Base-by-base conservation (phyloP, 2,888 invertebrate genomes). In the Drosophila borealis region DNA sequence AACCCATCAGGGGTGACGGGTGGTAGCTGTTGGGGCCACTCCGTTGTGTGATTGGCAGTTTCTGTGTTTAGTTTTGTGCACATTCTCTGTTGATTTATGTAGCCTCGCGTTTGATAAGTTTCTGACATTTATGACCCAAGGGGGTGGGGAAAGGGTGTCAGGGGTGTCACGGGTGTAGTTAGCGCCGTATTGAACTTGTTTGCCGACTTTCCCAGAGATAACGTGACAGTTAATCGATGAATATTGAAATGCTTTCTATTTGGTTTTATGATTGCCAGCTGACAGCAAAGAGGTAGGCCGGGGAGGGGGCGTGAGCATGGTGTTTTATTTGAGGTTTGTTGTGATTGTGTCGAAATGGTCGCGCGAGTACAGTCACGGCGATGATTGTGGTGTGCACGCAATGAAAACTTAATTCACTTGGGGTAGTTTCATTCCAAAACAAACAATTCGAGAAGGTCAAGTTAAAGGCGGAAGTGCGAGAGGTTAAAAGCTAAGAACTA, bases 221-320 rank as follows among this genome's bases (percentile, higher is more conserved):
- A 76, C 51, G 68, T 84, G 88, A 83, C 88, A 86, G 88, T 36
- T 72, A 83, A 85, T 83, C 83, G 70, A 88, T 83, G 65, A 67
- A 81, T 85, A 88, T 70, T 76, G 63, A 77, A 72, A 54, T 57
- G 39, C 45, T 55, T 59, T 55, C 44, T 45, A 42, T 48, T 56
- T 46, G 37, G 9, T 62, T 63, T 55, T 59, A 68, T 63, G 68
- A 42, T 56, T 60, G 41, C 25, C 21, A 54, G 41, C 44, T 65
- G 51, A 41, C 42, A 56, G 41, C 29, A 10, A 6, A 5, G 11
- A 8, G 13, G 29, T 4, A 2, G 3, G 3, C 29, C 2, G 13
- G 21, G 4, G 5, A 3, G 2, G 33, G n/a, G n/a, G 21, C 2
- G 9, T 29, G 33, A 11, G 17, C 1, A 13, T 33, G 17, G 17